Evolutionary conservation across 2,797 vertebrate genomes (phyloP).

Genomic region (Sebastes matsubarae): DNA sequence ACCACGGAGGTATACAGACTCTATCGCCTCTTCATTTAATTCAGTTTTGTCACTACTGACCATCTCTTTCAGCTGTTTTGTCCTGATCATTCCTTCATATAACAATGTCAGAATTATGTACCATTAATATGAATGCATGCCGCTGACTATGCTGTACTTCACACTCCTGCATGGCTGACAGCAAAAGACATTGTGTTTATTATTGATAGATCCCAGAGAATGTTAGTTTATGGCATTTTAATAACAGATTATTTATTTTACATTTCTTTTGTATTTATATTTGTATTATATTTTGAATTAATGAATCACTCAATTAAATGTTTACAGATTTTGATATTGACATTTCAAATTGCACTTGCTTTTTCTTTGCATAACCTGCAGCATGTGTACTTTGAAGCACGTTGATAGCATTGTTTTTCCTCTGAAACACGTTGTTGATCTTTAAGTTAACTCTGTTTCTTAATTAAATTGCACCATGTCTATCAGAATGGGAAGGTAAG

Average conservation of each 20-base stretch:
- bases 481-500: conserved; percentile 89
- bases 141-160: conserved; percentile 21
- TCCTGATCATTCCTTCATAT: conserved; percentile 6
- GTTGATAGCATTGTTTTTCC: conserved; percentile 42
- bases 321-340: conserved; percentile 1
- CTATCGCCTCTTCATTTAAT: conserved; percentile 21
- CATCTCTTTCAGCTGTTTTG: conserved; percentile 52
- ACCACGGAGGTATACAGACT: conserved; percentile 94
- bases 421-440: conserved; percentile 63
- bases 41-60: conserved; percentile 24
- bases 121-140: conserved; percentile 49
- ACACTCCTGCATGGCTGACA: conserved; percentile 67
- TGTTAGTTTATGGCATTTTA: conserved; percentile 26
- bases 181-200: conserved; percentile 25
- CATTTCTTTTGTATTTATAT: neutral
- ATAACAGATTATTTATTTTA: neutral
- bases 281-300: neutral
- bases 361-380: conserved; percentile 30
- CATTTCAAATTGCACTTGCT: neutral
- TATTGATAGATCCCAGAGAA: conserved; percentile 6
- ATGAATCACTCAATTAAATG: neutral
- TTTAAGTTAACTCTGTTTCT: conserved; percentile 84
- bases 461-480: conserved; percentile 84
- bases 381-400: conserved; percentile 56
- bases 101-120: conserved; percentile 43